Evolutionary conservation across 2,797 vertebrate genomes (phyloP).

Genomic region (Eulemur mongoz): DNA sequence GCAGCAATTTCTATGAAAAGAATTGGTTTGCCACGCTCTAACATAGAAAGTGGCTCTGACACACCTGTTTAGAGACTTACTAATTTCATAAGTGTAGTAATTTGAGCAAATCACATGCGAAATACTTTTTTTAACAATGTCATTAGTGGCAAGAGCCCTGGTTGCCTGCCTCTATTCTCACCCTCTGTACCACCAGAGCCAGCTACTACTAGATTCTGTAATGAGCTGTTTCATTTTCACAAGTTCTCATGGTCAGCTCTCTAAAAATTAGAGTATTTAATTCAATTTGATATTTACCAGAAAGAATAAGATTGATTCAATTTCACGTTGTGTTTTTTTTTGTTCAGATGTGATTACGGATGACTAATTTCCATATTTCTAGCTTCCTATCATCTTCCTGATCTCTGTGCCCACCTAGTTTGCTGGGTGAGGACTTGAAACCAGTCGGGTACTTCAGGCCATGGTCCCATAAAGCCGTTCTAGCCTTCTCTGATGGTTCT

Average conservation of each 20-base stretch:
- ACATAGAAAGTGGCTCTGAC: constrained; percentile 29
- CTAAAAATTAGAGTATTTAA: constrained; percentile 58
- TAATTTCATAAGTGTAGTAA: constrained; percentile 50
- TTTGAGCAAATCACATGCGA: constrained; percentile 46
- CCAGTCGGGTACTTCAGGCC: not conserved
- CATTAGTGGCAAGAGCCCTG: not conserved
- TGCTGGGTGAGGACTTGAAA: not conserved
- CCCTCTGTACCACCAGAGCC: not conserved
- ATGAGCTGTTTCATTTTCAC: constrained; percentile 29
- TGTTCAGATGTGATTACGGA: constrained; percentile 23
- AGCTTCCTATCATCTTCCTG: not conserved
- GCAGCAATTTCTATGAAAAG: not conserved
- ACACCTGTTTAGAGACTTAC: constrained; percentile 53
- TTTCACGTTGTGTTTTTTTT: constrained; percentile 36
- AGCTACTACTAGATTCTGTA: not conserved
- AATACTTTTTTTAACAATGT: not conserved
- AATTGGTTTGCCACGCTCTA: constrained; percentile 41
- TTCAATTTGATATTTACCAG: constrained; percentile 44
- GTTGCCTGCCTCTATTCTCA: not conserved
- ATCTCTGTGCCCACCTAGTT: not conserved
- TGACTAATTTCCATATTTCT: not conserved
- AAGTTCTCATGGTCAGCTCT: constrained; percentile 39
- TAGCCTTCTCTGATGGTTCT: not conserved
- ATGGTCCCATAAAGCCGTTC: not conserved
- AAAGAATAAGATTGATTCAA: constrained; percentile 46